Base-by-base conservation (phyloP, 2,888 invertebrate species). In the Acleris sparsana region DNA sequence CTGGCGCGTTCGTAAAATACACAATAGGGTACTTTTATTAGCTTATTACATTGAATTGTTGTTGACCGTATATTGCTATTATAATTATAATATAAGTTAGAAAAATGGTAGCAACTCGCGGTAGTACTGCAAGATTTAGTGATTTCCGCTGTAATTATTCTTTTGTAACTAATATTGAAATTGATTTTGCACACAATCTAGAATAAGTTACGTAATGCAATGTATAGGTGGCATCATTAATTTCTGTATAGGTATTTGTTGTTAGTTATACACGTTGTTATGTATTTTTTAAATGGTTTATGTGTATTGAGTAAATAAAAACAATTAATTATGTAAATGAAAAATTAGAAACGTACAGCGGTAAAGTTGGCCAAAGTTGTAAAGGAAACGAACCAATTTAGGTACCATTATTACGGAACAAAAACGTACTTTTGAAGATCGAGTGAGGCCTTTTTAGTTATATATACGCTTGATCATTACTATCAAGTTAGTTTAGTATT, bases 21-120 rank as follows among this genome's bases (percentile, higher is more conserved):
- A 39, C 11, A 39, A 39, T 39, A 39, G 11, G 39, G 17, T 17
- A 51, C 25, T 60, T 59, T 66, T 57, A 61, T 66, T 51, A 44
- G 61, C 56, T 66, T 66, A 60, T 53, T 62, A 68, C 53, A 65
- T 53, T 66, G 53, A 62, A 69, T 72, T 75, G 73, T 78, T 78
- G 77, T 80, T 79, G 73, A 76, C 68, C 74, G 71, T 72, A 73
- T 69, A 70, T 71, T 72, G 74, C 75, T 74, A 72, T 76, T 77
- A 73, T 66, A 69, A 60, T 64, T 77, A 73, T 74, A 63, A 71
- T 59, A 64, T 58, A 59, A 76, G 73, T 71, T 72, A 65, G 72
- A 77, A 79, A 74, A 44, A 46, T 60, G 25, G 73, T 77, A 75
- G 78, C 70, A 33, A 56, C 62, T 57, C 66, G 72, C 72, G 59